Evolutionary conservation across 2,113 vertebrate genomes (phyloP).

Genomic region (Epinephelus moara): DNA sequence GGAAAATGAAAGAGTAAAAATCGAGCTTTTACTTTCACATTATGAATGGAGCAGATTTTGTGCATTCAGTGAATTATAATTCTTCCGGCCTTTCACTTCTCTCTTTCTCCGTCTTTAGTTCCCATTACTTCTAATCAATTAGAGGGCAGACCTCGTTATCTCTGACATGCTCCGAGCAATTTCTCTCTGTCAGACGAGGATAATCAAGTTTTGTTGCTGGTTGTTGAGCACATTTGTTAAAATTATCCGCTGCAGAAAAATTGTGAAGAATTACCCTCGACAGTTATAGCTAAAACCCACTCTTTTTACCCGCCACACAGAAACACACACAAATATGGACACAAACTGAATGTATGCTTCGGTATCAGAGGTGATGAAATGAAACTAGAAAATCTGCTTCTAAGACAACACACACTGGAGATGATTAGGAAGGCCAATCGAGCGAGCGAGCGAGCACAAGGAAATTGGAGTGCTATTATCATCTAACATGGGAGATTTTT

Average conservation of each 20-base stretch:
- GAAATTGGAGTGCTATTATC: constrained; percentile 3
- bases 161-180: constrained; percentile 25
- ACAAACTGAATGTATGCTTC: not conserved
- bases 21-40: not conserved
- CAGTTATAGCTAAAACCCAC: not conserved
- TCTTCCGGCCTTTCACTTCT: constrained; percentile 32
- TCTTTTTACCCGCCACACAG: not conserved
- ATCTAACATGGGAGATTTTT: constrained; percentile 8
- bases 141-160: constrained; percentile 17
- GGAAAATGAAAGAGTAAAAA: not conserved
- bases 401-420: not conserved
- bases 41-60: not conserved
- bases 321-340: not conserved
- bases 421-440: not conserved
- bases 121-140: constrained; percentile 24
- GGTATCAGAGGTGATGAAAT: not conserved
- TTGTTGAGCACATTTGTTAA: constrained; percentile 18
- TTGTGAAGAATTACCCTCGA: not conserved
- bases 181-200: not conserved
- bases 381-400: not conserved
- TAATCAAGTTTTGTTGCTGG: constrained; percentile 1
- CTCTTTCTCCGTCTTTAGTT: constrained; percentile 28
- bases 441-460: not conserved
- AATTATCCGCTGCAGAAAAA: not conserved
- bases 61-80: not conserved